Evolutionary conservation across 2,113 vertebrate genomes (phyloP).

Genomic region (Catagonus wagneri): DNA sequence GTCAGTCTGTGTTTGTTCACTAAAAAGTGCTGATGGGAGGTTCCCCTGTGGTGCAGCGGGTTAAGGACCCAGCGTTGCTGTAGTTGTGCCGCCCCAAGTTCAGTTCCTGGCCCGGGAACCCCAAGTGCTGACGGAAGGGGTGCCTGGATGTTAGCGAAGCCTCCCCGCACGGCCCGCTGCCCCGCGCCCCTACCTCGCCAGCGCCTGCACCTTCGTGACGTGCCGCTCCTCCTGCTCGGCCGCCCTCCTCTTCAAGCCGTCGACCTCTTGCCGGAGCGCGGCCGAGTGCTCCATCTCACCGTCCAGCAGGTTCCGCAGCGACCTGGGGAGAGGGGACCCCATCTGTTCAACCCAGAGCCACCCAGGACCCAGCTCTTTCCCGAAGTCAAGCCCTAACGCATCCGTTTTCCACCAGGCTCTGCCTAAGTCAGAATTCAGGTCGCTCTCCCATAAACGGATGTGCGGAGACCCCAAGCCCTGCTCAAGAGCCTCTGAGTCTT

Average conservation of each 20-base stretch:
- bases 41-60: no score
- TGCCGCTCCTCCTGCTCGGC: slow-evolving; percentile 96
- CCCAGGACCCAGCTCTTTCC: background rate
- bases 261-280: slow-evolving; percentile 93
- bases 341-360: background rate
- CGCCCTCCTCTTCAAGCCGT: slow-evolving; percentile 91
- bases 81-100: no score
- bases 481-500: background rate
- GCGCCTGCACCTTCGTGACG: slow-evolving; percentile 92
- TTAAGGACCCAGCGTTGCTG: no score
- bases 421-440: background rate
- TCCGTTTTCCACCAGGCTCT: background rate
- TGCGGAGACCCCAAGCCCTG: background rate
- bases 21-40: background rate
- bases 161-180: background rate
- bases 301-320: slow-evolving; percentile 95
- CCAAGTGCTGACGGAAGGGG: background rate
- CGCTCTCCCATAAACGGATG: accelerated
- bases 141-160: background rate
- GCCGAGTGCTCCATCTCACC: slow-evolving; percentile 99
- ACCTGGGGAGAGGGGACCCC: slow-evolving; percentile 87
- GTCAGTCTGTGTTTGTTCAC: background rate
- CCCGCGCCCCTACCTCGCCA: slow-evolving; percentile 90
- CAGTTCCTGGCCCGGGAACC: no score
- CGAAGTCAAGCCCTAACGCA: background rate